phyloP scores from a whole-genome alignment of 2,113 vertebrate genomes.

The Todiramphus saurophagus region DNA sequence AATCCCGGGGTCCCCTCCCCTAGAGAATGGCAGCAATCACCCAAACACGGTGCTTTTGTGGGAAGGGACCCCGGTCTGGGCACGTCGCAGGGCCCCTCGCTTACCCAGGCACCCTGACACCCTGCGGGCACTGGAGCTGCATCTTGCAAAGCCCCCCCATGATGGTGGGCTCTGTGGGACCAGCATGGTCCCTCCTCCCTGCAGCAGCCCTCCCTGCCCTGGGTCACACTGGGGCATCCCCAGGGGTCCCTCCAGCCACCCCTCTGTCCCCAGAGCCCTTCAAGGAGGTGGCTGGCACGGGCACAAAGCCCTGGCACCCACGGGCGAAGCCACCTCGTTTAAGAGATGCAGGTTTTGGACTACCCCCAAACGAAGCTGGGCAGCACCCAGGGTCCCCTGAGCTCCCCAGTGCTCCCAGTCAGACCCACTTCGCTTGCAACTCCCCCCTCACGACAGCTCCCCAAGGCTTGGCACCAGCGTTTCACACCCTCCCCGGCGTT shows the following conservation, averaged over 20 bases:
- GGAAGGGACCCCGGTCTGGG: too few relatives aligned
- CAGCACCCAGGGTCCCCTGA: rapidly evolving
- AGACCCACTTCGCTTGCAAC: not conserved
- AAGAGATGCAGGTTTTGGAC: rapidly evolving
- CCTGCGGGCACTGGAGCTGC: too few relatives aligned
- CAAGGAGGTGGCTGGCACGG: not conserved
- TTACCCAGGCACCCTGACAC: too few relatives aligned
- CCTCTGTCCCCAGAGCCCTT: not conserved
- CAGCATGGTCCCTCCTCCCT: not conserved
- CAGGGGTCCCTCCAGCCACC: not conserved
- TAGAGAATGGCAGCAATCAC: too few relatives aligned
- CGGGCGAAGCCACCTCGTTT: rapidly evolving
- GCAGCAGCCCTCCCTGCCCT: not conserved
- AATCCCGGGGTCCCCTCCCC: too few relatives aligned
- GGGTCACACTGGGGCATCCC: not conserved
- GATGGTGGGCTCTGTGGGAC: too few relatives aligned
- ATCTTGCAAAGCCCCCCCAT: too few relatives aligned
- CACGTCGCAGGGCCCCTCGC: too few relatives aligned
- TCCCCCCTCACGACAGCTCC: not conserved
- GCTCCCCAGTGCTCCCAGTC: not conserved
- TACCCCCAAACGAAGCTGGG: rapidly evolving
- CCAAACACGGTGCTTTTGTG: too few relatives aligned
- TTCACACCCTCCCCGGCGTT: not conserved
- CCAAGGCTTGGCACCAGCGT: rapidly evolving
- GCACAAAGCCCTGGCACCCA: not conserved